phyloP scores from a whole-genome alignment of 2,113 vertebrate genomes.

The Chunga burmeisteri region DNA sequence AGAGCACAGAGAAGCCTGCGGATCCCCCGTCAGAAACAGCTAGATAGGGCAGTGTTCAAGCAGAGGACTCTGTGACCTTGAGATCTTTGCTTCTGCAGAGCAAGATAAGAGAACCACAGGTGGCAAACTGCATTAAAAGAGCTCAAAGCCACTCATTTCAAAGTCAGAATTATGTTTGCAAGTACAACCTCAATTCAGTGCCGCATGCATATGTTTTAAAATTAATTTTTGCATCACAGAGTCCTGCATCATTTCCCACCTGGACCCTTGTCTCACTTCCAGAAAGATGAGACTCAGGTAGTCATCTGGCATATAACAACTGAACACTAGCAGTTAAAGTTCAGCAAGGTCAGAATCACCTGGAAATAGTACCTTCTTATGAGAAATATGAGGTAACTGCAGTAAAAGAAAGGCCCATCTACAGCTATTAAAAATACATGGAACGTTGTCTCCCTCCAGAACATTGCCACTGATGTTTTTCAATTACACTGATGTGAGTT shows the following conservation, averaged over 20 bases:
- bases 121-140: not conserved
- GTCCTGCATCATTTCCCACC: not conserved
- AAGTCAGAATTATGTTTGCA: not conserved
- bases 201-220: not conserved
- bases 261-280: not conserved
- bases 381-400: not conserved
- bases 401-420: not conserved
- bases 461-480: slow-evolving; percentile 13
- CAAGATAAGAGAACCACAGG: not conserved
- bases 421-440: not conserved
- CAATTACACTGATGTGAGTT: slow-evolving; percentile 28
- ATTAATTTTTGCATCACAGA: not conserved
- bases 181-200: not conserved
- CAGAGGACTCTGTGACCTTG: not conserved
- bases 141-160: not conserved
- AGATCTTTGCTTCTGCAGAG: not conserved
- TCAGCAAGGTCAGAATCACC: not conserved
- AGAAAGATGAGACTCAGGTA: not conserved
- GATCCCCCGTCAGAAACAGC: not conserved
- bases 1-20: not conserved
- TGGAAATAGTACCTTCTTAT: not conserved
- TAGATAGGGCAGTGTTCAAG: not conserved
- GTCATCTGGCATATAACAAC: not conserved
- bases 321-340: not conserved
- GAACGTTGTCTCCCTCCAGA: not conserved